These are phyloP conservation scores for Nephrotoma appendiculata DNA, from an alignment of 2,888 invertebrate species.

Conservation along the genomic window DNA sequence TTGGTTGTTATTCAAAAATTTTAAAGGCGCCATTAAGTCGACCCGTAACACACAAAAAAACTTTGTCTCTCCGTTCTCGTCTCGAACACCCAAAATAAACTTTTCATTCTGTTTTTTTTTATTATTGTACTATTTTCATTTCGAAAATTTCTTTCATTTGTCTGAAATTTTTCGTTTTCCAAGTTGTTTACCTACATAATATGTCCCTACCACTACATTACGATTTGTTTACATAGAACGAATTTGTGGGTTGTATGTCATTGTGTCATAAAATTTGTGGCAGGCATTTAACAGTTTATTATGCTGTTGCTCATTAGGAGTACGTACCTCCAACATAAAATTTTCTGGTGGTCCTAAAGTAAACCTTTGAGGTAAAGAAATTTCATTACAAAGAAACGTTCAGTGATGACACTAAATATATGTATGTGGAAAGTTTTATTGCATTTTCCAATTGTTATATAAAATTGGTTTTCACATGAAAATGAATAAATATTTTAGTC, in stretches of 20 bases:
- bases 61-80: background rate
- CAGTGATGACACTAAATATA: background rate
- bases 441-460: background rate
- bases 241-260: too few species aligned
- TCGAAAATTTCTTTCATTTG: background rate
- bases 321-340: too few species aligned
- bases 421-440: background rate
- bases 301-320: too few species aligned
- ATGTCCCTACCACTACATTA: too few species aligned
- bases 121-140: background rate
- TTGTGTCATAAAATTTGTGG: too few species aligned
- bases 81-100: background rate
- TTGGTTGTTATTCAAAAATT: background rate
- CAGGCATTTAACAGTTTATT: too few species aligned
- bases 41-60: background rate
- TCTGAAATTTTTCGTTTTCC: background rate
- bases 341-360: too few species aligned
- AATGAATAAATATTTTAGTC: background rate
- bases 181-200: background rate
- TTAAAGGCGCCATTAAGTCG: constrained; percentile 3
- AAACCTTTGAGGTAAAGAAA: too few species aligned
- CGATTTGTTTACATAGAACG: too few species aligned
- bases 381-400: too few species aligned
- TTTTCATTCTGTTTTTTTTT: background rate
- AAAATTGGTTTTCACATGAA: background rate